Evolutionary conservation across 2,113 vertebrate species (phyloP), one percentile per base, ranked within the genome.

Genomic region (Anhinga anhinga): DNA sequence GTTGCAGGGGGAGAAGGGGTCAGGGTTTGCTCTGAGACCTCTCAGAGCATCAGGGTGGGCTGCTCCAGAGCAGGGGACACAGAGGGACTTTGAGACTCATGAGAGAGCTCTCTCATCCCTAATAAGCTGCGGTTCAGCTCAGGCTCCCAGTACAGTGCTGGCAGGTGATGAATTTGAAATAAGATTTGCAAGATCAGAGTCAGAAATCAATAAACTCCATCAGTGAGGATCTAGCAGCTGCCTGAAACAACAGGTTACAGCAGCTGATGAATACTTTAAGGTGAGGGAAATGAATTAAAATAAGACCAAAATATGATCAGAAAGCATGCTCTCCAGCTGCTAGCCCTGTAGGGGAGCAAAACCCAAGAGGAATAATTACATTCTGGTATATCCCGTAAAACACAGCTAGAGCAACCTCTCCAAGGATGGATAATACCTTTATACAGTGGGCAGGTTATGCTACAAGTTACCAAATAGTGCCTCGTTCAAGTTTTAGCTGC

Each of bases 171-270:
- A 62, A 88, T 92, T 50, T 36, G 71, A 94, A 94, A 76, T 40
- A 50, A 83, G 79, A 86, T 77, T 92, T 94, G 72, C 76, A 70
- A 81, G 90, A 88, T 93, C 67, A 53, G 71, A 86, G 72, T 67
- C 56, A 88, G 61, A 93, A 96, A 97, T 95, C 92, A 90, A 96
- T 97, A 83, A 96, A 78, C 27, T 88, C 88, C 88, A 91, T 88
- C 90, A 84, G 79, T 80, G 27, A 59, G 82, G 90, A 62, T 77
- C 86, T 44, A 88, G 80, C 94, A 91, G 86, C 86, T 84, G 82
- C 26, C 92, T 82, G 85, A 71, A 92, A 88, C 90, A 96, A 93
- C 82, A 74, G 76, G 86, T 77, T 81, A 67, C 44, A 52, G 82
- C 65, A 86, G 71, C 80, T 88, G 95, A 93, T 84, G 90, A 95